A percentile compares a stretch with the other conserved stretches of the same genome.
phyloP scores from a whole-genome alignment of 1,140 invertebrate genomes.

The Apocrypta bakeri region DNA sequence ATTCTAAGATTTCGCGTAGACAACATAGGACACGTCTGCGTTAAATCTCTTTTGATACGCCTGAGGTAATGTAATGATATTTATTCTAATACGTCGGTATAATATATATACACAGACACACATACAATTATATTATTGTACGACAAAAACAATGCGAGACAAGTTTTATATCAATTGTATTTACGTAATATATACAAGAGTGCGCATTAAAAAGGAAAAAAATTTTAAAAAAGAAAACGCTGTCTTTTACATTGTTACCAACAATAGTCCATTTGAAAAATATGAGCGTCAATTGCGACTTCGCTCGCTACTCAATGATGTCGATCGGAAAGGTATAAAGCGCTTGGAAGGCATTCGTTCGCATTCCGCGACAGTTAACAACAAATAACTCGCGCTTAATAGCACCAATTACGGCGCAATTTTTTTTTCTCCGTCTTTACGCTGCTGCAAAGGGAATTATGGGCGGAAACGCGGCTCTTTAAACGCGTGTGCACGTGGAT shows the following conservation, averaged over 20 bases:
- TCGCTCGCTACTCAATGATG: not conserved
- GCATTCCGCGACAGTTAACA: not conserved
- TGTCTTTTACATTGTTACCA: not conserved
- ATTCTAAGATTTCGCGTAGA: not conserved
- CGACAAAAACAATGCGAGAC: constrained; percentile 54
- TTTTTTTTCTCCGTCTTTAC: not conserved
- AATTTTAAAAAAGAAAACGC: not conserved
- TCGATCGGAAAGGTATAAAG: not conserved
- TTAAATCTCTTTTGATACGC: constrained; percentile 49
- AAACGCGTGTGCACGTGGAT: not conserved
- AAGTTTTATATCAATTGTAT: constrained; percentile 66
- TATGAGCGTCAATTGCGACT: not conserved
- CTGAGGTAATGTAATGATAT: constrained; percentile 50
- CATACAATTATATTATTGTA: constrained; percentile 56
- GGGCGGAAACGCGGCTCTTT: not conserved
- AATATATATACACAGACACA: too few relatives aligned
- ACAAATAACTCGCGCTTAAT: not conserved
- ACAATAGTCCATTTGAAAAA: not conserved
- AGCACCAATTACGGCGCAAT: not conserved
- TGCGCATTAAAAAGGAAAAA: not conserved
- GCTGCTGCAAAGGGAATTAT: not conserved
- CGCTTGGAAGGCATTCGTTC: not conserved
- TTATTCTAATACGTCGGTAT: constrained; percentile 59
- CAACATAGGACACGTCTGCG: not conserved
- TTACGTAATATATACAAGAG: constrained; percentile 57